These are phyloP conservation scores for Dinomys branickii DNA, from an alignment of 2,113 vertebrate genomes.

Conservation along the genomic window DNA sequence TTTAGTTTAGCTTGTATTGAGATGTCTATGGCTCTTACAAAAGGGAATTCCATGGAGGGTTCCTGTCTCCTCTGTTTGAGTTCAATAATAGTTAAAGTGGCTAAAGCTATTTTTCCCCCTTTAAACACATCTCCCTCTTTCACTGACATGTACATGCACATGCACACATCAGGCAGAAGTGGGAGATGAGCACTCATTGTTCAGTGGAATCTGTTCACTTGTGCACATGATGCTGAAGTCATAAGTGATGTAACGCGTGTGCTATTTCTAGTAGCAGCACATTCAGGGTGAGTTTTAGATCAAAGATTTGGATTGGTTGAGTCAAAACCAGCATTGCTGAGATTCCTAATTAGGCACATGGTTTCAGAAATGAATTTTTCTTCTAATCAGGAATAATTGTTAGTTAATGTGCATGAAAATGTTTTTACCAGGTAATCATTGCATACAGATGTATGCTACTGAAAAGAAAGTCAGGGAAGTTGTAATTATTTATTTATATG, in stretches of 20 bases:
- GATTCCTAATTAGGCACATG: conserved; percentile 49
- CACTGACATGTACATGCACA: neutral
- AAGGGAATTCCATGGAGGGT: conserved; percentile 67
- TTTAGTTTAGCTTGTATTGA: conserved; percentile 71
- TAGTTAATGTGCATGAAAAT: conserved; percentile 65
- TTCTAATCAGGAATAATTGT: conserved; percentile 67
- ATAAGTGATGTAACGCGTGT: neutral
- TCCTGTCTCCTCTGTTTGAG: conserved; percentile 67
- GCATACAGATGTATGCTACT: conserved; percentile 58
- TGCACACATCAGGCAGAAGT: neutral
- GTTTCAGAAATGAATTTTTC: conserved; percentile 56
- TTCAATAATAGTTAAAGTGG: conserved; percentile 47
- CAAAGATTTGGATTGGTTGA: conserved; percentile 2
- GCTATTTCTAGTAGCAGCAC: neutral
- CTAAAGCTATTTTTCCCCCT: neutral
- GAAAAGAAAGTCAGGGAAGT: conserved; percentile 59
- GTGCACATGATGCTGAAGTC: neutral
- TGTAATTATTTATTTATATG: conserved; percentile 65
- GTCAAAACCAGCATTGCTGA: neutral
- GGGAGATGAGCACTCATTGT: neutral
- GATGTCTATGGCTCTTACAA: conserved; percentile 62
- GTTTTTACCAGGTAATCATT: conserved; percentile 51
- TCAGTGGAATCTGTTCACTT: conserved; percentile 23
- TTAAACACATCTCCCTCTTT: neutral
- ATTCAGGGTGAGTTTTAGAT: neutral